phyloP scores from a whole-genome alignment of 1,140 invertebrate species.

The Limonius californicus region DNA sequence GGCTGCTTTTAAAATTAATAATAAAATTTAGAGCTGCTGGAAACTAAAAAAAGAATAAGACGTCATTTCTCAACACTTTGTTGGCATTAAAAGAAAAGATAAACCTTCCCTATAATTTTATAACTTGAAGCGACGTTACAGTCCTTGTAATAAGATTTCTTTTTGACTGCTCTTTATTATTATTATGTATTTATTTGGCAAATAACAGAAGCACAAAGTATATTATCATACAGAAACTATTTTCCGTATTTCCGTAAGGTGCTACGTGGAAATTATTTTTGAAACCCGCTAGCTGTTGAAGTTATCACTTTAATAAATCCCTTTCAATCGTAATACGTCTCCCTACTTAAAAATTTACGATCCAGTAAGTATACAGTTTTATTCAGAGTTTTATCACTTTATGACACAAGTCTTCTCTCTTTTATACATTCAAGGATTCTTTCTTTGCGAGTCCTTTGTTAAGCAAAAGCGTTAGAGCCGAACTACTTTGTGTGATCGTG shows the following conservation, averaged over 20 bases:
- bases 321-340: constrained; percentile 6
- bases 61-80: constrained; percentile 11
- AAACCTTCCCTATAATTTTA: constrained; percentile 17
- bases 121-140: neutral
- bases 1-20: constrained; percentile 17
- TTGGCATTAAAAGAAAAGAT: constrained; percentile 15
- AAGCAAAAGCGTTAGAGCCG: constrained; percentile 7
- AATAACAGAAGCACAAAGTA: neutral
- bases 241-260: too few species aligned
- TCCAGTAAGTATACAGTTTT: constrained; percentile 10
- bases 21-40: constrained; percentile 14
- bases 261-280: neutral
- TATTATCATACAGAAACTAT: neutral
- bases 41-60: neutral
- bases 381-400: constrained; percentile 12
- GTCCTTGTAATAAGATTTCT: neutral
- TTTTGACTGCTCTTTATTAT: neutral
- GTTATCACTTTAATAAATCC: constrained; percentile 14
- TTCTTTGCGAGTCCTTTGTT: constrained; percentile 5
- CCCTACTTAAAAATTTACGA: constrained; percentile 14
- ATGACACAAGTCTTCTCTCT: constrained; percentile 8
- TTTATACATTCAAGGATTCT: constrained; percentile 5
- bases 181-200: too few species aligned
- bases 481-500: constrained; percentile 13
- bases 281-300: neutral